Conservation (phyloP, 2,888 invertebrate species). For the Idaea dimidiata region DNA sequence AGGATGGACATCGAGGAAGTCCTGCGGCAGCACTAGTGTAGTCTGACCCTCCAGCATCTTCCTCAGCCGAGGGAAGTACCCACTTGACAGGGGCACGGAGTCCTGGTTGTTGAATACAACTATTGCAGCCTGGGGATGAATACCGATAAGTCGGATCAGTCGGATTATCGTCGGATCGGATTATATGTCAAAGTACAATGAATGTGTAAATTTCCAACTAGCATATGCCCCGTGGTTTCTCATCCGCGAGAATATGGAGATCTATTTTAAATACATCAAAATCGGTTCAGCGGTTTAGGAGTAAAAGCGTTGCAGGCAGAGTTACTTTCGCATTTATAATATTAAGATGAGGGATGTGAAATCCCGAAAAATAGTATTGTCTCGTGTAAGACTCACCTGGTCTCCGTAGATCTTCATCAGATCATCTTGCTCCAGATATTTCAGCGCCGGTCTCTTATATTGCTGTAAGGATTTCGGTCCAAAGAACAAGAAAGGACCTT, state of each 20-base stretch:
- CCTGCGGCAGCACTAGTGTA: conserved; percentile 79
- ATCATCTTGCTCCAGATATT: conserved; percentile 77
- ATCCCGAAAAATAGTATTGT: too few relatives aligned
- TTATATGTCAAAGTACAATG: too few relatives aligned
- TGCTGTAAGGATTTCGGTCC: conserved; percentile 75
- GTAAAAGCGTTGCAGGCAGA: too few relatives aligned
- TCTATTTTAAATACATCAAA: too few relatives aligned
- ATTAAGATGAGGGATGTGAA: too few relatives aligned
- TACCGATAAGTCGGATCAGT: too few relatives aligned
- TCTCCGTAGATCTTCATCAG: conserved; percentile 80
- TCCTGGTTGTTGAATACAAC: conserved; percentile 82
- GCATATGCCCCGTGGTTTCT: too few relatives aligned
- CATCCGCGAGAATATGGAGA: too few relatives aligned
- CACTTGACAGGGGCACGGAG: conserved; percentile 75
- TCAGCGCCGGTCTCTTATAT: conserved; percentile 74
- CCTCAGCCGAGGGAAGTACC: conserved; percentile 77
- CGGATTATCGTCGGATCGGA: too few relatives aligned
- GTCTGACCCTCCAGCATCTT: conserved; percentile 76
- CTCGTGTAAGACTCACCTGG: neutral
- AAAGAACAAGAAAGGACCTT: conserved; percentile 82
- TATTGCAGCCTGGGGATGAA: conserved; percentile 67
- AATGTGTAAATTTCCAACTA: too few relatives aligned
- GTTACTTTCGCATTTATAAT: too few relatives aligned
- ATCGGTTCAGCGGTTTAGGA: too few relatives aligned
- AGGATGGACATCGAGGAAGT: conserved; percentile 80